Base-by-base conservation (phyloP, 2,888 invertebrate genomes). In the Ochropleura leucogaster region DNA sequence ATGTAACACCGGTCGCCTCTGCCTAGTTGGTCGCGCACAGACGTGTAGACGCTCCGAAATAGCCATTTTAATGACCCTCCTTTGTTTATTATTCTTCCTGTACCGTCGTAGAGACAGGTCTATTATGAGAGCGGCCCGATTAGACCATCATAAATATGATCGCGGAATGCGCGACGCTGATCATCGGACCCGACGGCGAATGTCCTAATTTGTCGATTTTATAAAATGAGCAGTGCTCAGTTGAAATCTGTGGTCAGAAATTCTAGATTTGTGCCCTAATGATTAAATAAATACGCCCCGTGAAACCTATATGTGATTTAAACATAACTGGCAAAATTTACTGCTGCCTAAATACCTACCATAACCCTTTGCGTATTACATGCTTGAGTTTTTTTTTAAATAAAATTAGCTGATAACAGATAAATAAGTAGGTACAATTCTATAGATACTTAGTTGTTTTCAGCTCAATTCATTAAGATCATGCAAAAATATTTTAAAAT, bases 11-110 rank as follows among this genome's bases (percentile, higher is more conserved):
- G 68, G 62, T 72, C 83, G 80, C 80, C 82, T 66, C 49, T 87
- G 86, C 88, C 88, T 89, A 89, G 92, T 89, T 89, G 88, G 89
- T 90, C 69, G 89, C 90, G 89, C 88, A 89, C 91, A 92, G 93
- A 92, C 79, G 74, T 65, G 80, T 80, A 73, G 80, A 80, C 93
- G 92, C 75, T 91, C 93, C 88, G 85, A 95, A 95, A 96, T 95
- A 95, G 93, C 93, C 90, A 88, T 94, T 96, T 95, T 95, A 95
- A 96, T 94, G 94, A 93, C 89, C 92, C 91, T 91, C 92, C 92
- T 92, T 95, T 96, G 95, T 95, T 96, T 96, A 94, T 95, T 91
- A 93, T 92, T 92, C 89, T 81, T 87, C 90, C 89, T 91, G 90
- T 86, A 86, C 85, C 86, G 87, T 86, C 85, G 77, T 86, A 89